These are phyloP conservation scores for Cololabis saira DNA, from an alignment of 2,113 vertebrate species.

Conservation along the genomic window DNA sequence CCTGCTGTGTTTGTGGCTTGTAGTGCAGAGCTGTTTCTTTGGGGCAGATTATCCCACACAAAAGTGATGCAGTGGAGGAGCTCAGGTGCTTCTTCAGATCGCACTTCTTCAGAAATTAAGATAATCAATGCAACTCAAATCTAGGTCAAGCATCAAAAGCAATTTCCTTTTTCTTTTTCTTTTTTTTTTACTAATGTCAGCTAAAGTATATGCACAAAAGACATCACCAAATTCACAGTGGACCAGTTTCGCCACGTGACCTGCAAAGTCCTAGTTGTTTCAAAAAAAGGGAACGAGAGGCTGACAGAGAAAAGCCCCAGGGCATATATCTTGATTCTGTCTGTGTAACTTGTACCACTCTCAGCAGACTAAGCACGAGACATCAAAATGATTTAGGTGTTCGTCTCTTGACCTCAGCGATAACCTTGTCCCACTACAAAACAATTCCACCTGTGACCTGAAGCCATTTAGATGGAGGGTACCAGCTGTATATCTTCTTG, in stretches of 20 bases:
- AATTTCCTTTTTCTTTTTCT: no score
- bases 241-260: no score
- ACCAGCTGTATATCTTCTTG: background rate
- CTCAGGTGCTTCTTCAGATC: slow-evolving; percentile 33
- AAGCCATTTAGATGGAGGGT: background rate
- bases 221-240: no score
- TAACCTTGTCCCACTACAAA: slow-evolving; percentile 22
- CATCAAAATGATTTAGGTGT: slow-evolving; percentile 20
- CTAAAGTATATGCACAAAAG: no score
- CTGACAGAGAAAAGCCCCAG: background rate
- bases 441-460: background rate
- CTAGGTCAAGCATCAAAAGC: slow-evolving; percentile 12
- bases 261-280: background rate
- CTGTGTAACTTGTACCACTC: background rate
- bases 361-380: background rate
- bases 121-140: slow-evolving; percentile 25
- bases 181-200: no score
- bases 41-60: slow-evolving; percentile 43
- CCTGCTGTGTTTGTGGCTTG: slow-evolving; percentile 1
- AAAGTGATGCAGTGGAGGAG: background rate
- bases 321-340: slow-evolving; percentile 3
- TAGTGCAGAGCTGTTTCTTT: slow-evolving; percentile 14
- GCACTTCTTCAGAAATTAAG: background rate
- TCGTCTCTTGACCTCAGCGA: slow-evolving; percentile 15
- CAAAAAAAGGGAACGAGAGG: background rate